phyloP scores from a whole-genome alignment of 2,113 vertebrate genomes.

The Phycodurus eques region DNA sequence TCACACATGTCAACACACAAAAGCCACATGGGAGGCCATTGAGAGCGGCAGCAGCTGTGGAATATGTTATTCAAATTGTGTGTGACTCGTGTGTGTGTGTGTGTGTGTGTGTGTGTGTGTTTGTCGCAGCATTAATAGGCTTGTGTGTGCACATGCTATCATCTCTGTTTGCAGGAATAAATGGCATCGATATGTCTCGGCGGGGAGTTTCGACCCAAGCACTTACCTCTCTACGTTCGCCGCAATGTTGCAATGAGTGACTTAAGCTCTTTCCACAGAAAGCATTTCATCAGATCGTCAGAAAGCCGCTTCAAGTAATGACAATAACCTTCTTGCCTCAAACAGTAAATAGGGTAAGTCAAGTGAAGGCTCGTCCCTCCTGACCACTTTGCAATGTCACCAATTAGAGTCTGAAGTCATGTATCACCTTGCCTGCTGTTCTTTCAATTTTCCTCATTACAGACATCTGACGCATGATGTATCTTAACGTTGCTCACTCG shows the following conservation, averaged over 20 bases:
- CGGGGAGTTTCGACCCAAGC: slow-evolving; percentile 63
- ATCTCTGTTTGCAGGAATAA: slow-evolving; percentile 65
- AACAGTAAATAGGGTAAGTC: slow-evolving; percentile 16
- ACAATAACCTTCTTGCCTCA: slow-evolving; percentile 18
- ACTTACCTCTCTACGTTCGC: slow-evolving; percentile 65
- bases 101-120: slow-evolving; percentile 39
- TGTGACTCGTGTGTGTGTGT: slow-evolving; percentile 55
- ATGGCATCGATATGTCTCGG: slow-evolving; percentile 64
- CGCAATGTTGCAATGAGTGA: slow-evolving; percentile 50
- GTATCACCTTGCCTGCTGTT: not conserved
- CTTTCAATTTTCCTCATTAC: not conserved
- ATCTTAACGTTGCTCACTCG: not conserved
- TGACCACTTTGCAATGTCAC: not conserved
- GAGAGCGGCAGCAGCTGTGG: slow-evolving; percentile 71
- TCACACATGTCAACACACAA: slow-evolving; percentile 72
- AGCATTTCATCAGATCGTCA: slow-evolving; percentile 24
- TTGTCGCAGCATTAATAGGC: slow-evolving; percentile 32
- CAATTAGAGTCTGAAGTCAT: slow-evolving; percentile 5
- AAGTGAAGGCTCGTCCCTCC: slow-evolving; percentile 6
- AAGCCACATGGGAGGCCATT: slow-evolving; percentile 70
- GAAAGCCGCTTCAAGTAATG: slow-evolving; percentile 34
- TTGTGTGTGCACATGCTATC: slow-evolving; percentile 40
- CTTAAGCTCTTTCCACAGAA: slow-evolving; percentile 33
- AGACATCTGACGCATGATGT: not conserved
- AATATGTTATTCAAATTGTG: slow-evolving; percentile 77